Conservation (phyloP, 2,113 vertebrate species). For the Fulmarus glacialis region DNA sequence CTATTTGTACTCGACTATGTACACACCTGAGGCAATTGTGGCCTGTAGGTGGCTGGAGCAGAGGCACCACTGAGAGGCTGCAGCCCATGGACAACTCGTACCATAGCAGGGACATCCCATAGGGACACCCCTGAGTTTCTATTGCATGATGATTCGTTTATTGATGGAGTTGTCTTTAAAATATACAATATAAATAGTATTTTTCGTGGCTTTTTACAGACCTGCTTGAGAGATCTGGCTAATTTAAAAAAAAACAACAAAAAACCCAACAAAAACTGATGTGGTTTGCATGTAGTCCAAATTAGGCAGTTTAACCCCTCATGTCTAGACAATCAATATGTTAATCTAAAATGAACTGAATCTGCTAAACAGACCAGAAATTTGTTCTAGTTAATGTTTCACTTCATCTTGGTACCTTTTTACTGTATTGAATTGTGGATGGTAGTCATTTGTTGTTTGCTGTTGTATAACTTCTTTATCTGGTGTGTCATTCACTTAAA, state of each 20-base stretch:
- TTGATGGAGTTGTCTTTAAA: neutral
- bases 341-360: neutral
- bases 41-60: neutral
- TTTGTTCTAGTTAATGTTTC: neutral
- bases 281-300: neutral
- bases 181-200: neutral
- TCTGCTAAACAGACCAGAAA: neutral
- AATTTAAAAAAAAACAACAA: neutral
- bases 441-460: neutral
- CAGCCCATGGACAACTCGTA: neutral
- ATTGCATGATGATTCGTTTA: neutral
- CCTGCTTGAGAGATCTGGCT: neutral
- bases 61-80: neutral
- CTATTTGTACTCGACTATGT: rapidly evolving
- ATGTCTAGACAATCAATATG: neutral
- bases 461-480: neutral
- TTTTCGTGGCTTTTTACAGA: neutral
- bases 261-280: no score
- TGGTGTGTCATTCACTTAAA: neutral
- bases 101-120: neutral
- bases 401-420: neutral
- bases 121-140: neutral
- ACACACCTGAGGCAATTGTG: neutral
- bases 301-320: neutral
- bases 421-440: neutral